A percentile compares a stretch with the other conserved stretches of the same genome.
phyloP scores from a whole-genome alignment of 2,797 vertebrate genomes.

The Labroides dimidiatus region DNA sequence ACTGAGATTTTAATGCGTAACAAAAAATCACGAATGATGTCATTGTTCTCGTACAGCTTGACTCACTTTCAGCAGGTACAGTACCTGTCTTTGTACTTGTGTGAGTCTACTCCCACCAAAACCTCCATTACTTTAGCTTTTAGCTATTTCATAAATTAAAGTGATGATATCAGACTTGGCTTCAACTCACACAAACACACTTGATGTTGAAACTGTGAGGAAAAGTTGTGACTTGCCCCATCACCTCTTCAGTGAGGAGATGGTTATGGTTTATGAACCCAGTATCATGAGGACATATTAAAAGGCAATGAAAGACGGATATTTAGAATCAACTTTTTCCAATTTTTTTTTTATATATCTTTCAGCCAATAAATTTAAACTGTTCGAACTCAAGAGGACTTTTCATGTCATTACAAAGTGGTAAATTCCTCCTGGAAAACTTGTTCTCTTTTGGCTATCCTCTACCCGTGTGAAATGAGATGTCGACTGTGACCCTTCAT shows the following conservation, averaged over 20 bases:
- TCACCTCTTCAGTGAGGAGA: neutral
- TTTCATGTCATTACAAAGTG: too few relatives aligned
- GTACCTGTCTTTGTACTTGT: constrained; percentile 13
- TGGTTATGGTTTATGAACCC: neutral
- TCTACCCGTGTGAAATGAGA: too few relatives aligned
- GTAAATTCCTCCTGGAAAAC: too few relatives aligned
- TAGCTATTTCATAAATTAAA: constrained; percentile 24
- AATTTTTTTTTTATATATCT: too few relatives aligned
- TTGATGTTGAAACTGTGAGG: constrained; percentile 14
- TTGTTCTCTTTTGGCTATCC: too few relatives aligned
- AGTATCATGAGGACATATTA: neutral
- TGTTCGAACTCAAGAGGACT: too few relatives aligned
- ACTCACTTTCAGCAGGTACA: constrained; percentile 14
- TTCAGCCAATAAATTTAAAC: too few relatives aligned
- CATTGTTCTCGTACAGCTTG: constrained; percentile 28
- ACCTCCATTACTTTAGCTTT: constrained; percentile 24
- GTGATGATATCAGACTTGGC: constrained; percentile 29
- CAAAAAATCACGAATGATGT: constrained; percentile 36
- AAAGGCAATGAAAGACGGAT: too few relatives aligned
- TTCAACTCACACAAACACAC: neutral
- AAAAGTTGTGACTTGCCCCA: neutral
- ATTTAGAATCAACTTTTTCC: too few relatives aligned
- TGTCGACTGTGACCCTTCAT: too few relatives aligned
- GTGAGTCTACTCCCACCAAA: neutral
- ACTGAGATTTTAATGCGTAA: neutral